These are phyloP conservation scores for Sphaerophoria taeniata DNA, from an alignment of 2,888 invertebrate genomes.

Conservation along the genomic window DNA sequence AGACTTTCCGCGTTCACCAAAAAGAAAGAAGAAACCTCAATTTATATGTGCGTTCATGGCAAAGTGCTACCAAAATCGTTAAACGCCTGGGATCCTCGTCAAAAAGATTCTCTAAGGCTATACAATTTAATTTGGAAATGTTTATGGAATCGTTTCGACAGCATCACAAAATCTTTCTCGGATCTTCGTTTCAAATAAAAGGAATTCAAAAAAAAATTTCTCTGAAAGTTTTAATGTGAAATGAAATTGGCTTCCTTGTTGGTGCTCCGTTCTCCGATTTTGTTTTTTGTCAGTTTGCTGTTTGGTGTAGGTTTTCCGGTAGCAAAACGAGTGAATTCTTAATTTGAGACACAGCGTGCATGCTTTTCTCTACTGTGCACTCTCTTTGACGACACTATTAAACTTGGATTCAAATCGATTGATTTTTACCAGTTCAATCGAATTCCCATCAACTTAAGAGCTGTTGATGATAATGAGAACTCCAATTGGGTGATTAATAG, in stretches of 20 bases:
- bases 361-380: constrained; percentile 27
- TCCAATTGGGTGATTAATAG: constrained; percentile 58
- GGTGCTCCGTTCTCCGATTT: constrained; percentile 40
- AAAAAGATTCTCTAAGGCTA: constrained; percentile 71
- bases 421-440: constrained; percentile 56
- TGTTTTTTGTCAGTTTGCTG: constrained; percentile 20
- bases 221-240: constrained; percentile 66
- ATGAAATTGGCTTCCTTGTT: constrained; percentile 67
- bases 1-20: constrained; percentile 20
- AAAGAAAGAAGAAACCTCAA: constrained; percentile 35
- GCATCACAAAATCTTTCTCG: constrained; percentile 60
- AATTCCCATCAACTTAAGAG: constrained; percentile 44
- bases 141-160: constrained; percentile 68
- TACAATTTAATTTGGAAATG: constrained; percentile 73
- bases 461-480: constrained; percentile 63
- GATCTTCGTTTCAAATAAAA: constrained; percentile 19
- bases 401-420: constrained; percentile 40
- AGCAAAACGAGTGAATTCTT: constrained; percentile 8
- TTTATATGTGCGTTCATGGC: constrained; percentile 16
- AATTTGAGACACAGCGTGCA: constrained; percentile 47
- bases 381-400: neutral
- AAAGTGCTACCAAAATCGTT: constrained; percentile 60
- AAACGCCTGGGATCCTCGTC: constrained; percentile 69
- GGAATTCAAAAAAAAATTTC: constrained; percentile 13
- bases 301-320: neutral